A percentile compares a stretch with the other conserved stretches of the same genome.
Conservation (phyloP, 1,140 invertebrate genomes). For the Pseudomyrmex gracilis region DNA sequence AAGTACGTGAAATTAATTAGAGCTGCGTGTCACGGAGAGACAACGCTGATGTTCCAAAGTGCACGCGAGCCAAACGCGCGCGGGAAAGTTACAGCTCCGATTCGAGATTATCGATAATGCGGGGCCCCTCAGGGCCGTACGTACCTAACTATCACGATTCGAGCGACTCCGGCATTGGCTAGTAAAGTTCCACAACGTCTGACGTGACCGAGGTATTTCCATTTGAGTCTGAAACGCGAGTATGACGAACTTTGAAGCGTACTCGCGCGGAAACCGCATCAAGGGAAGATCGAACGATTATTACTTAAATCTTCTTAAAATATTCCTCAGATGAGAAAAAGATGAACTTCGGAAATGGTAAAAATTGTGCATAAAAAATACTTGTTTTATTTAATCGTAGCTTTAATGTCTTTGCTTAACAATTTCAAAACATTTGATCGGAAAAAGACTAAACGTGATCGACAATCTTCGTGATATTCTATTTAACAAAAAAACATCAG, state of each 20-base stretch:
- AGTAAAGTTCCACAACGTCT: conserved; percentile 34
- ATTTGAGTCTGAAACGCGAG: conserved; percentile 18
- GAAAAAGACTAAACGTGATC: no score
- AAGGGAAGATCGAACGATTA: conserved; percentile 13
- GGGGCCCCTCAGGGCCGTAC: conserved; percentile 34
- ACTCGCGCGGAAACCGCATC: neutral
- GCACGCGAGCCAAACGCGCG: conserved; percentile 18
- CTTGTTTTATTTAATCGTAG: neutral
- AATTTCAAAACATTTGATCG: no score
- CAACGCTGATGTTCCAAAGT: conserved; percentile 44
- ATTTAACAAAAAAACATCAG: neutral
- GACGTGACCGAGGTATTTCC: conserved; percentile 37
- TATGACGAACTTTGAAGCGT: conserved; percentile 23
- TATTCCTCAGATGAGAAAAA: neutral
- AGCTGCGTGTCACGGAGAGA: conserved; percentile 64
- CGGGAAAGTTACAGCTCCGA: conserved; percentile 65
- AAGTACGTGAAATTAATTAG: conserved; percentile 75
- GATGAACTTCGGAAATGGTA: no score
- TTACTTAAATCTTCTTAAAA: neutral
- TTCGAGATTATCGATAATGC: conserved; percentile 76
- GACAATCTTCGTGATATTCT: neutral
- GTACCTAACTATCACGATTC: conserved; percentile 67
- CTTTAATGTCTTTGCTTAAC: neutral
- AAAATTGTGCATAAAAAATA: neutral
- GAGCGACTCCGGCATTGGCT: conserved; percentile 32